Conservation (phyloP, 1,140 invertebrate genomes). For the Holotrichia oblita region DNA sequence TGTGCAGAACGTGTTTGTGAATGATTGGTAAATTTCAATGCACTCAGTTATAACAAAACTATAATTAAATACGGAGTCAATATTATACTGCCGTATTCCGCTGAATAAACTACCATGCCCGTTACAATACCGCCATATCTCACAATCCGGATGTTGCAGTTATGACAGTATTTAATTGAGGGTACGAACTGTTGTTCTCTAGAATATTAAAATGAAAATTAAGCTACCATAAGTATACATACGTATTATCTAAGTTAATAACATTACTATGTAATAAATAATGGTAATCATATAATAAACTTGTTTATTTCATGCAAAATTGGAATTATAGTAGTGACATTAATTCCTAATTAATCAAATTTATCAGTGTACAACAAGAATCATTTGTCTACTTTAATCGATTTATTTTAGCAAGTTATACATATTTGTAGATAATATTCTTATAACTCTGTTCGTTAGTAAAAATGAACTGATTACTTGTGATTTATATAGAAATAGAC, state of each 20-base stretch:
- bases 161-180: no score
- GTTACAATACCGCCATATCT: no score
- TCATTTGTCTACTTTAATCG: neutral
- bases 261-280: constrained; percentile 9
- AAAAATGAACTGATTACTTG: constrained; percentile 24
- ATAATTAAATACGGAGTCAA: no score
- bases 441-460: neutral
- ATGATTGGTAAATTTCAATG: no score
- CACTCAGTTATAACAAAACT: no score
- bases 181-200: neutral
- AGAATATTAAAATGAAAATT: neutral
- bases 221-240: neutral
- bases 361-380: neutral
- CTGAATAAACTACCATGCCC: no score
- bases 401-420: constrained; percentile 8
- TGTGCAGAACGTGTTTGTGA: no score
- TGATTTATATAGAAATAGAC: neutral
- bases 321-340: neutral
- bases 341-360: constrained; percentile 18
- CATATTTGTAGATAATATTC: constrained; percentile 18
- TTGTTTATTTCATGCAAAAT: neutral
- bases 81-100: no score
- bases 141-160: no score
- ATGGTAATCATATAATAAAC: neutral
- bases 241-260: constrained; percentile 8